phyloP scores from a whole-genome alignment of 2,113 vertebrate species.

The Tringa solitaria region DNA sequence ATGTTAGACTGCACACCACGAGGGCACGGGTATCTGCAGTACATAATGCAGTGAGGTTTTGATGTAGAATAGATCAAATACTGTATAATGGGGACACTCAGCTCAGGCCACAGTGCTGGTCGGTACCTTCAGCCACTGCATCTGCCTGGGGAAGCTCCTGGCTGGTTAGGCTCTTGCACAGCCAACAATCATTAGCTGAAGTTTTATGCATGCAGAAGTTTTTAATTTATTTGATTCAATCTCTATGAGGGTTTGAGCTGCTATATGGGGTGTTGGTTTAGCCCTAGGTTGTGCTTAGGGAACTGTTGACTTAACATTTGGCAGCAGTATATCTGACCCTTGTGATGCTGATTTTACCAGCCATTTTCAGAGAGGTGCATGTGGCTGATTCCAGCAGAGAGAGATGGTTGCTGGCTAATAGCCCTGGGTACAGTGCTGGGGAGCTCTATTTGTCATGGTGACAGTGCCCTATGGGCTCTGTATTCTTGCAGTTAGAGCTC shows the following conservation, averaged over 20 bases:
- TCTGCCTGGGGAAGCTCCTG: background rate
- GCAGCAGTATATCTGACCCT: background rate
- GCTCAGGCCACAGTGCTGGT: background rate
- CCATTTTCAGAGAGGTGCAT: background rate
- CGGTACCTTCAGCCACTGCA: background rate
- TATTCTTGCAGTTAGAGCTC: background rate
- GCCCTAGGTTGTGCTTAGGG: background rate
- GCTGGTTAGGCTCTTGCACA: background rate
- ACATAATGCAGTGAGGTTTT: accelerated
- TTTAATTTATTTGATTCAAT: background rate
- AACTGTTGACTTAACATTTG: background rate
- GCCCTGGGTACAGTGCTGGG: background rate
- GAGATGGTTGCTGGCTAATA: background rate
- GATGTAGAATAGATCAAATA: background rate
- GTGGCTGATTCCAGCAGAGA: background rate
- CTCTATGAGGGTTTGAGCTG: background rate
- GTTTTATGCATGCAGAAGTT: background rate
- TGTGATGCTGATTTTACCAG: background rate
- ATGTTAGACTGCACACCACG: background rate
- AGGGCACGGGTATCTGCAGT: background rate
- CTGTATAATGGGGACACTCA: accelerated
- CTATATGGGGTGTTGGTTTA: accelerated
- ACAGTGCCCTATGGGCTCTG: background rate
- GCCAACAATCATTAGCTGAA: background rate
- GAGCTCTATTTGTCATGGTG: accelerated